A percentile compares a stretch with the other conserved stretches of the same genome.
Evolutionary conservation across 2,888 invertebrate species (phyloP).

Genomic region (Pyrochroa serraticornis): DNA sequence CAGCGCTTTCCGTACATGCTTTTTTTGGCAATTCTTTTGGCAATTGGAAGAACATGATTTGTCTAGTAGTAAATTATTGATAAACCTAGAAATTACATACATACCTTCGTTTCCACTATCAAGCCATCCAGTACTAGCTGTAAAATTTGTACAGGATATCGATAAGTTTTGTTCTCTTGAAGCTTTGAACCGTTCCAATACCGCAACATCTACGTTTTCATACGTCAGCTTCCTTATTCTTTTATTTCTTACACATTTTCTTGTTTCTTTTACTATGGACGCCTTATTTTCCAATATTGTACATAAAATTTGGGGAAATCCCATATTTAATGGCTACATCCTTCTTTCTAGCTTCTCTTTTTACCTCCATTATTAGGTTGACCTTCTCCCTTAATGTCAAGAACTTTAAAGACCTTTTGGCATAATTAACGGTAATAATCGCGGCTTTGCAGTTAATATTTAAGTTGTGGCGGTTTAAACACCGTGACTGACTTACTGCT

Average conservation of each 20-base stretch:
- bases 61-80: too few species aligned
- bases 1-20: conserved; percentile 35
- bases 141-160: too few species aligned
- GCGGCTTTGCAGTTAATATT: too few species aligned
- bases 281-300: too few species aligned
- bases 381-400: conserved; percentile 7
- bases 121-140: conserved; percentile 42
- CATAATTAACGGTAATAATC: neutral
- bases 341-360: conserved; percentile 36
- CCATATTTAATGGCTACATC: conserved; percentile 33
- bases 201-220: too few species aligned
- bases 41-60: neutral
- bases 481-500: too few species aligned
- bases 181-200: too few species aligned
- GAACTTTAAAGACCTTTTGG: neutral
- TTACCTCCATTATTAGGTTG: conserved; percentile 13
- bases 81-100: conserved; percentile 24
- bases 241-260: too few species aligned
- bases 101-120: conserved; percentile 40
- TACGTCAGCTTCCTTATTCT: too few species aligned
- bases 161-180: too few species aligned
- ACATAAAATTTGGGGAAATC: conserved; percentile 7
- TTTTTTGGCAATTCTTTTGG: too few species aligned
- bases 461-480: neutral
- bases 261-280: too few species aligned